These are phyloP conservation scores for Lithodes maja DNA, from an alignment of 2,888 invertebrate species.

Conservation along the genomic window DNA sequence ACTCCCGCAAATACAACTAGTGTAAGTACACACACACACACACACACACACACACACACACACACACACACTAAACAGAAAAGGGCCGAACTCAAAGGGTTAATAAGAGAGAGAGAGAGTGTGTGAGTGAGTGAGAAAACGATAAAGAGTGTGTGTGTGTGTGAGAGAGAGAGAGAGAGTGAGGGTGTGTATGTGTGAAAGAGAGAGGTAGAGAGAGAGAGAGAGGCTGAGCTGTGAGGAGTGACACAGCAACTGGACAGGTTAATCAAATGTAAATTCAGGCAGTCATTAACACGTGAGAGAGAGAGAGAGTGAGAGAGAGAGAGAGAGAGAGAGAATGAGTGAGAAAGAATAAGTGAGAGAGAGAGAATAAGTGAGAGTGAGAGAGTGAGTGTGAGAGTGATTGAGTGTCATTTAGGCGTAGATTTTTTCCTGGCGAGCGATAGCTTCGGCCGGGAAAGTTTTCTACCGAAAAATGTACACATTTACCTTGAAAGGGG, in stretches of 20 bases:
- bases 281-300: neutral
- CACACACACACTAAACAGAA: neutral
- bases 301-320: neutral
- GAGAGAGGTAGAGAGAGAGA: neutral
- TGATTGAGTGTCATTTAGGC: neutral
- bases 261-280: neutral
- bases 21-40: too few species aligned
- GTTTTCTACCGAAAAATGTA: too few species aligned
- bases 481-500: too few species aligned
- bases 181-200: neutral
- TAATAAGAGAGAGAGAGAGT: neutral
- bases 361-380: neutral
- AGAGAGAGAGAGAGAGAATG: constrained; percentile 32
- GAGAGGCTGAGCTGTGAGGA: neutral
- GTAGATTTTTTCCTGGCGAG: too few species aligned
- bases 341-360: neutral
- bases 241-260: neutral
- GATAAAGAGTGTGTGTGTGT: neutral
- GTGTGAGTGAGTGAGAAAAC: neutral
- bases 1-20: too few species aligned
- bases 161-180: neutral
- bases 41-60: too few species aligned
- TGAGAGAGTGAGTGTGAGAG: neutral
- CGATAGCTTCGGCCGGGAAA: too few species aligned
- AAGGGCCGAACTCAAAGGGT: neutral